Percentiles rank a stretch among this genome's conserved stretches.
Conservation (phyloP, 2,888 invertebrate genomes). For the Phalera bucephala region DNA sequence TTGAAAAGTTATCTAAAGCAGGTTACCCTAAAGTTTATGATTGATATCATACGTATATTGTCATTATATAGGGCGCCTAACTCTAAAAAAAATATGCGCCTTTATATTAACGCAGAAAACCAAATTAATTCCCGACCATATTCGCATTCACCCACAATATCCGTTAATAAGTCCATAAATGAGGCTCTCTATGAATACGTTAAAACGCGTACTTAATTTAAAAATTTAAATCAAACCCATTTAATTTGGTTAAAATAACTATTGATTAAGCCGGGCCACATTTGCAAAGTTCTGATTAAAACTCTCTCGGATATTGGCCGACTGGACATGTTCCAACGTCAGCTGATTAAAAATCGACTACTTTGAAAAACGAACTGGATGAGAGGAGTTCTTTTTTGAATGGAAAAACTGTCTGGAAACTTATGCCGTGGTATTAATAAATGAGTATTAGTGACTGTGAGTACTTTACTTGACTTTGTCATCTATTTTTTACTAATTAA, state of each 20-base stretch:
- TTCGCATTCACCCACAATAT: not conserved
- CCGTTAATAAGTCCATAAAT: conserved; percentile 1
- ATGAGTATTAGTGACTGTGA: no score
- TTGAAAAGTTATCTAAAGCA: no score
- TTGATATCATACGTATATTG: no score
- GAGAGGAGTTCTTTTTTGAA: conserved; percentile 22
- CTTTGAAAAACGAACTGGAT: conserved; percentile 20
- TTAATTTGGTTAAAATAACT: conserved; percentile 11
- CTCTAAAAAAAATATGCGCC: no score
- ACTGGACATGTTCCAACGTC: conserved; percentile 56
- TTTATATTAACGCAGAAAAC: no score
- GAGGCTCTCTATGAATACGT: no score
- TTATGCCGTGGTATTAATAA: no score
- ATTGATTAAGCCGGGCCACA: conserved; percentile 14
- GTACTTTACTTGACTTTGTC: no score
- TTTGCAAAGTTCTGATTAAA: conserved; percentile 33
- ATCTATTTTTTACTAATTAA: no score
- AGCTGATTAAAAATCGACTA: conserved; percentile 61
- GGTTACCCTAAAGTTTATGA: no score
- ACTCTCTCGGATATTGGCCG: conserved; percentile 36
- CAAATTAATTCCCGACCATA: no score
- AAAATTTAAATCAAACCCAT: conserved; percentile 9
- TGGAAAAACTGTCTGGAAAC: not conserved
- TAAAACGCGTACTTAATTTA: not conserved
- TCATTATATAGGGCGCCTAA: no score